These are phyloP conservation scores for Naja naja DNA, from an alignment of 2,113 vertebrate species.

Conservation along the genomic window DNA sequence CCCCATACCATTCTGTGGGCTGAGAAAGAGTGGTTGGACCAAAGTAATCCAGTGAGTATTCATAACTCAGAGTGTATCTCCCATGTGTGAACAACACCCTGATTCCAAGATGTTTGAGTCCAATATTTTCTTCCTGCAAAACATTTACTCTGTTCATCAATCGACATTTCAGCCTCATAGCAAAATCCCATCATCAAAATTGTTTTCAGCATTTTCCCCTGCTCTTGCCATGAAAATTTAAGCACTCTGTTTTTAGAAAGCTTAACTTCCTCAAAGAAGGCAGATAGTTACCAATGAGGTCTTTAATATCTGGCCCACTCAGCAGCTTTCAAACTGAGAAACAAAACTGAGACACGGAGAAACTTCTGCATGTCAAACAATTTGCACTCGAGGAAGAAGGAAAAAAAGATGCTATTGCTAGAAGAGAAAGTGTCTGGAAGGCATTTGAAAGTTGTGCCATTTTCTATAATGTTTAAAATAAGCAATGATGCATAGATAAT, in stretches of 20 bases:
- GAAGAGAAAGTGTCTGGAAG: neutral
- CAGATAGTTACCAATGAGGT: conserved; percentile 15
- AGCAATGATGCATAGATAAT: neutral
- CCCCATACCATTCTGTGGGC: neutral
- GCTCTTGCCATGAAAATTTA: neutral
- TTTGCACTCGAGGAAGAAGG: neutral
- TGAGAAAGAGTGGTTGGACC: neutral
- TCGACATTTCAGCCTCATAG: neutral
- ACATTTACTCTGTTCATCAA: accelerated
- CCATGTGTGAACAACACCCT: neutral
- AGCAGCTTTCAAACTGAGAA: neutral
- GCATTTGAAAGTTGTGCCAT: conserved; percentile 19
- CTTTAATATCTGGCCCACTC: neutral
- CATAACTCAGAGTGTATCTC: neutral
- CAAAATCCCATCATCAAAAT: neutral
- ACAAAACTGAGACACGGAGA: neutral
- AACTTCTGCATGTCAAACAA: neutral
- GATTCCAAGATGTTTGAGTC: neutral
- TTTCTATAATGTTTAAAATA: conserved; percentile 19
- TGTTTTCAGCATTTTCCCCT: neutral
- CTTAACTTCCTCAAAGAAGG: conserved; percentile 6
- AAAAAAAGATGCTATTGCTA: neutral
- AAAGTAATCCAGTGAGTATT: neutral
- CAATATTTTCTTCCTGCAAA: neutral
- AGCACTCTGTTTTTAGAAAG: neutral